Evolutionary conservation across 92 coral and sea anemone genomes (phyloP).

Genomic region (Chrysogorgia sp.): DNA sequence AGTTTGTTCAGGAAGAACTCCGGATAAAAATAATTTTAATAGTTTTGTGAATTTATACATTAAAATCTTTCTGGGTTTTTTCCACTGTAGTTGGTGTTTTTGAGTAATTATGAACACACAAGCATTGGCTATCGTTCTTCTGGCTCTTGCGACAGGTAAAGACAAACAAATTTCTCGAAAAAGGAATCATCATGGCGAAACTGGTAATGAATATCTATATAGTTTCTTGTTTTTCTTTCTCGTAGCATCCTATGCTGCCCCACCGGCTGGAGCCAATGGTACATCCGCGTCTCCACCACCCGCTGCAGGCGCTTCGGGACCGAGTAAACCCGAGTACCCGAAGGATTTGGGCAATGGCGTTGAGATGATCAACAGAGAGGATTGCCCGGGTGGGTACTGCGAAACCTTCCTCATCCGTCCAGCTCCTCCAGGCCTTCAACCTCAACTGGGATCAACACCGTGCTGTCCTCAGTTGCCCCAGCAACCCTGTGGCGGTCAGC

Average conservation of each 20-base stretch:
- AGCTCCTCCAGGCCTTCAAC: constrained; percentile 36
- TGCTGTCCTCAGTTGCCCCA: constrained; percentile 44
- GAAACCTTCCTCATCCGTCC: constrained; percentile 49
- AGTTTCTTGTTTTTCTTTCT: background rate
- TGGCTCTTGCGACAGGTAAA: constrained; percentile 31
- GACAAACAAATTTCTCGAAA: background rate
- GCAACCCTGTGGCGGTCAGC: constrained; percentile 38
- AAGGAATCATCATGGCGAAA: no score
- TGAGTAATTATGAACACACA: constrained; percentile 17
- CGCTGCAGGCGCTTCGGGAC: background rate
- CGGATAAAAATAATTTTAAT: no score
- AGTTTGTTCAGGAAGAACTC: no score
- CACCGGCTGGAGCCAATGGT: constrained; percentile 8
- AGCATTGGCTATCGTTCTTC: constrained; percentile 13
- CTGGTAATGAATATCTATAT: no score
- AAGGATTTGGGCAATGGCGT: constrained; percentile 45
- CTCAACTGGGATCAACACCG: constrained; percentile 19
- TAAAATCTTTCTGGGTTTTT: background rate
- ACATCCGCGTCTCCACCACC: background rate
- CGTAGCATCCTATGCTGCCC: background rate
- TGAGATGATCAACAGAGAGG: constrained; percentile 46
- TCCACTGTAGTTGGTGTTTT: background rate
- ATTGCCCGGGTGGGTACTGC: constrained; percentile 42
- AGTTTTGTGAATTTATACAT: background rate
- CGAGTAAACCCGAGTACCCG: constrained; percentile 34